Evolutionary conservation across 2,113 vertebrate species (phyloP).

Genomic region (Furnarius figulus): DNA sequence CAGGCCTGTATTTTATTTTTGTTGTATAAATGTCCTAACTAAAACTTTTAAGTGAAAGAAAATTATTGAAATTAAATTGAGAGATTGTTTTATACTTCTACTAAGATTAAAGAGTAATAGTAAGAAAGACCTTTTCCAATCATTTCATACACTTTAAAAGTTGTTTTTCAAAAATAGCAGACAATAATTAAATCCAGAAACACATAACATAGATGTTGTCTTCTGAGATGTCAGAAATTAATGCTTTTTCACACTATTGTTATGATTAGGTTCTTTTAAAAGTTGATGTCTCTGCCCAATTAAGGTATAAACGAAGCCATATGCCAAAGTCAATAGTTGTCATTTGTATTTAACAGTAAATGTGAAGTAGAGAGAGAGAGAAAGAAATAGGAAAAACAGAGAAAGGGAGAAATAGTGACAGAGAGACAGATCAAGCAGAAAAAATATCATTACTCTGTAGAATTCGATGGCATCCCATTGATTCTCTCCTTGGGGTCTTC

Average conservation of each 20-base stretch:
- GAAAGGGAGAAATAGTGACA: neutral
- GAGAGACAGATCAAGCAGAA: neutral
- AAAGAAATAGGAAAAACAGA: neutral
- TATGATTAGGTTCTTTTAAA: neutral
- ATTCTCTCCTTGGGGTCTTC: neutral
- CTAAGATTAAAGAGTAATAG: neutral
- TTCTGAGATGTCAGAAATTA: neutral
- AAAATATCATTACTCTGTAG: neutral
- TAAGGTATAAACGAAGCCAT: neutral
- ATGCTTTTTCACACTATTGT: neutral
- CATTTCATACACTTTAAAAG: neutral
- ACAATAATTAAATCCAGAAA: neutral
- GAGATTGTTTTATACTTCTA: neutral
- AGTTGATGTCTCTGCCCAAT: neutral
- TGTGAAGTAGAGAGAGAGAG: neutral
- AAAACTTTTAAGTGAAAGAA: neutral
- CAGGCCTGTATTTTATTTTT: neutral
- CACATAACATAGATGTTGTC: accelerated
- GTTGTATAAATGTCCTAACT: neutral
- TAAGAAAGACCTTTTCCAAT: neutral
- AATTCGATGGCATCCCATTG: neutral
- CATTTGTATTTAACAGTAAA: neutral
- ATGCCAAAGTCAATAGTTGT: neutral
- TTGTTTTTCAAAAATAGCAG: neutral
- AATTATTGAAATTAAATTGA: neutral